phyloP scores from a whole-genome alignment of 2,113 vertebrate species.

The Oreotrochilus melanogaster region DNA sequence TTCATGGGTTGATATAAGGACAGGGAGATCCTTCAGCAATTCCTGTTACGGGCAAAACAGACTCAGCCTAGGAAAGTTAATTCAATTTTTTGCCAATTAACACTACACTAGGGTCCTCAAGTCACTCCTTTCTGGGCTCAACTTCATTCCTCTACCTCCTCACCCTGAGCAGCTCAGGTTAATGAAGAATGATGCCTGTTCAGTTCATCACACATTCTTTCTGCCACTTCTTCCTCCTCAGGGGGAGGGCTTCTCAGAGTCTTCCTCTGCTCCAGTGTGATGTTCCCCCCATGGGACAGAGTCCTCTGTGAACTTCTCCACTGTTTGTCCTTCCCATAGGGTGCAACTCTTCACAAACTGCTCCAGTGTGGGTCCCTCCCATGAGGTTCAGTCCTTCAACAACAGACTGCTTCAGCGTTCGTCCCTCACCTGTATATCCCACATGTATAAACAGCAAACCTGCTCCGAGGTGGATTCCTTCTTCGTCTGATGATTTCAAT shows the following conservation, averaged over 20 bases:
- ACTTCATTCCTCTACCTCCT: neutral
- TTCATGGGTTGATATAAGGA: neutral
- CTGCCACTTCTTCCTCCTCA: neutral
- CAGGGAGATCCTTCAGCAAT: too few species aligned
- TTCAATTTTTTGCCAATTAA: neutral
- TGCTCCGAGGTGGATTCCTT: too few species aligned
- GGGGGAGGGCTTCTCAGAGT: neutral
- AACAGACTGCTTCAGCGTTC: too few species aligned
- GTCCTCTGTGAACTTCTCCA: too few species aligned
- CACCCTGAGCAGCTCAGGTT: rapidly evolving
- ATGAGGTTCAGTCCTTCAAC: too few species aligned
- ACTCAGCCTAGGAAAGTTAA: neutral
- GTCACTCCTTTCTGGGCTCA: neutral
- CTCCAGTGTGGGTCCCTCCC: neutral
- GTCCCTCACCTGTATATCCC: too few species aligned
- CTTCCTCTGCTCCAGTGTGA: neutral
- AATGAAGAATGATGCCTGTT: neutral
- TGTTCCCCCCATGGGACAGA: neutral
- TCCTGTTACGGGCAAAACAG: neutral
- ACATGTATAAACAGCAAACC: too few species aligned
- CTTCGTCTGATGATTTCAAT: neutral
- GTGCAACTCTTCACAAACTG: neutral
- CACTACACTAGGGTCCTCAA: too few species aligned
- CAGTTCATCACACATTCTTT: neutral
- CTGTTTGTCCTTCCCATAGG: rapidly evolving